phyloP scores from a whole-genome alignment of 2,888 invertebrate species.

The Operophtera brumata region DNA sequence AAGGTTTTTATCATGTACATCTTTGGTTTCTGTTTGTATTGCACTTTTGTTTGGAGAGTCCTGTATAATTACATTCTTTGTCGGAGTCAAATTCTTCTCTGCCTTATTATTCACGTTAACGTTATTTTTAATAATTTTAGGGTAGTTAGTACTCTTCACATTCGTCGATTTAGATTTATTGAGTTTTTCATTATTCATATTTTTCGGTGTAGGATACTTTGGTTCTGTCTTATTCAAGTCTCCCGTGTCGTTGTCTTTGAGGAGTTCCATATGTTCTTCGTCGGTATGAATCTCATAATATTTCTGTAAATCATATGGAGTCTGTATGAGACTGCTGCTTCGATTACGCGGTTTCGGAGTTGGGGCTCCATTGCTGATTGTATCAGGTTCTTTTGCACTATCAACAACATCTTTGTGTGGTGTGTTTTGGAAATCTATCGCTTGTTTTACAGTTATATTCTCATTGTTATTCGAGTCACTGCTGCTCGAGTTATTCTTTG shows the following conservation, averaged over 20 bases:
- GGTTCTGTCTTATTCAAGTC: conserved; percentile 47
- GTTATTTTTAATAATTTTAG: conserved; percentile 21
- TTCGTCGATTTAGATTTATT: conserved; percentile 37
- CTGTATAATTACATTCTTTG: conserved; percentile 56
- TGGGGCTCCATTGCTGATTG: conserved; percentile 45
- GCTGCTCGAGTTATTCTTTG: conserved; percentile 66
- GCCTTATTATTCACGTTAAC: conserved; percentile 29
- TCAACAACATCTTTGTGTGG: conserved; percentile 59
- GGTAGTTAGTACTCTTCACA: conserved; percentile 23
- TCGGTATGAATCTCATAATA: conserved; percentile 76
- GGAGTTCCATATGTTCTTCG: conserved; percentile 67
- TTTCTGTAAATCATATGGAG: conserved; percentile 75
- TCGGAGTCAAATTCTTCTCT: conserved; percentile 47
- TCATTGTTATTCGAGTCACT: conserved; percentile 74
- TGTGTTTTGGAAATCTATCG: conserved; percentile 66
- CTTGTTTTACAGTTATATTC: conserved; percentile 72
- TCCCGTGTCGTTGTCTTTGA: conserved; percentile 63
- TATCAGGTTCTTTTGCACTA: conserved; percentile 47
- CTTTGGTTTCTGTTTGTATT: conserved; percentile 75
- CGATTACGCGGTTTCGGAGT: conserved; percentile 69
- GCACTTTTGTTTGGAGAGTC: conserved; percentile 64
- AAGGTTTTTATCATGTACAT: conserved; percentile 65
- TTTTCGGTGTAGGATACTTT: conserved; percentile 59
- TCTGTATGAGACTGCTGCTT: conserved; percentile 76
- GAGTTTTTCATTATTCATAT: conserved; percentile 53